Conservation (phyloP, 2,888 invertebrate species). For the Hydraecia micacea region DNA sequence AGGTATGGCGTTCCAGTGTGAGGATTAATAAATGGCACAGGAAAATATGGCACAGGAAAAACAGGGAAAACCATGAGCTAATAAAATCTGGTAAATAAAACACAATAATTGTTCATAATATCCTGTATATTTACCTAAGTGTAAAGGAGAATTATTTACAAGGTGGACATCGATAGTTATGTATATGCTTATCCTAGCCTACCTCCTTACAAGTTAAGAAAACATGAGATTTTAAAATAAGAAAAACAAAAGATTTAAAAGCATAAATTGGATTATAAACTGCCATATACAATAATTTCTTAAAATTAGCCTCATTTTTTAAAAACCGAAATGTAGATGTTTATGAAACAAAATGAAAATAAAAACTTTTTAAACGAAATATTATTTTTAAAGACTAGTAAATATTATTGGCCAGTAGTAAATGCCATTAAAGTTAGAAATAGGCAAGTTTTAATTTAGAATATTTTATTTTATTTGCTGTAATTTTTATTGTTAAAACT, state of each 20-base stretch:
- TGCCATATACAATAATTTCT: constrained; percentile 44
- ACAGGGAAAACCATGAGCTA: too few species aligned
- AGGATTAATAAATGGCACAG: too few species aligned
- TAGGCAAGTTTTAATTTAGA: constrained; percentile 39
- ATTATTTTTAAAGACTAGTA: constrained; percentile 23
- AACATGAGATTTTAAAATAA: constrained; percentile 62
- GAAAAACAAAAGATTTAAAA: constrained; percentile 42
- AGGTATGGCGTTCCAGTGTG: too few species aligned
- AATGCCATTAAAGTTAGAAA: constrained; percentile 23
- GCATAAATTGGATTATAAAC: constrained; percentile 47
- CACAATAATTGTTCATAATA: constrained; percentile 77
- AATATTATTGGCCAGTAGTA: constrained; percentile 34
- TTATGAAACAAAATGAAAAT: neutral
- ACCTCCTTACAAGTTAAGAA: constrained; percentile 70
- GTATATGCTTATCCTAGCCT: constrained; percentile 82
- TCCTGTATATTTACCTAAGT: constrained; percentile 89
- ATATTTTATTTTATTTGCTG: constrained; percentile 16
- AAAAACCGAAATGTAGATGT: constrained; percentile 40
- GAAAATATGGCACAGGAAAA: neutral
- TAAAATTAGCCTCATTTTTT: constrained; percentile 61
- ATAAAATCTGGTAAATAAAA: constrained; percentile 72
- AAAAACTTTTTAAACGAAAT: constrained; percentile 2
- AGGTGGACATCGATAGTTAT: constrained; percentile 85
- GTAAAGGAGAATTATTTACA: constrained; percentile 90
- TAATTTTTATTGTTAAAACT: constrained; percentile 14